phyloP scores from a whole-genome alignment of 2,113 vertebrate species.

The Lathamus discolor region DNA sequence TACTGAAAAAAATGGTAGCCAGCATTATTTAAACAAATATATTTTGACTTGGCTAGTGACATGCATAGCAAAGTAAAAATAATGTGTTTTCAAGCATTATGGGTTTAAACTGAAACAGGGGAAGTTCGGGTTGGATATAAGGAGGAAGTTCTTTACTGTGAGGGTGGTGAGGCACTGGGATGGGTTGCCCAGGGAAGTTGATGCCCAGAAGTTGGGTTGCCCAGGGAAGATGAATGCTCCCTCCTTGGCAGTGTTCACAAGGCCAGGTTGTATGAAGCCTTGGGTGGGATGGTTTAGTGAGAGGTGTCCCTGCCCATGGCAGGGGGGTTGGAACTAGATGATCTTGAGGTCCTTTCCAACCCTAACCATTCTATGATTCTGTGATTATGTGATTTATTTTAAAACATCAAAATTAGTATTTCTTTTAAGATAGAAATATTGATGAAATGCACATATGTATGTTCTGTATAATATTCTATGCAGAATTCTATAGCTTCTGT shows the following conservation, averaged over 20 bases:
- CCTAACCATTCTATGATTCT: not conserved
- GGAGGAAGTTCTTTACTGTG: no score
- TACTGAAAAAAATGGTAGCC: not conserved
- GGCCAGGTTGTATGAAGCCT: no score
- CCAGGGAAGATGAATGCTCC: no score
- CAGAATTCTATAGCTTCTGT: not conserved
- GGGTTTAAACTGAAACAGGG: no score
- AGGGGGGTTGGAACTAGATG: no score
- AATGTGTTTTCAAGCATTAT: not conserved
- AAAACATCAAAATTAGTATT: not conserved
- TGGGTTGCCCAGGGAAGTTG: no score
- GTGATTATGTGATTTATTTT: not conserved
- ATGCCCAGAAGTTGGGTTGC: no score
- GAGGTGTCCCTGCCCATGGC: no score
- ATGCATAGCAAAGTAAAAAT: not conserved
- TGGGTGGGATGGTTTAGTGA: no score
- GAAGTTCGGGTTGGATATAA: no score
- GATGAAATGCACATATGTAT: not conserved
- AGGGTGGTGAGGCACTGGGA: no score
- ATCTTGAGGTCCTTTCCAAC: not conserved
- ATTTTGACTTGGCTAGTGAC: not conserved
- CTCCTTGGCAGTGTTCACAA: no score
- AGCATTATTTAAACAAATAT: not conserved
- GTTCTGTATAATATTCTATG: not conserved
- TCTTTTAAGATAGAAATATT: not conserved